phyloP scores from a whole-genome alignment of 92 coral and sea anemone species.

The Palythoa grandis region DNA sequence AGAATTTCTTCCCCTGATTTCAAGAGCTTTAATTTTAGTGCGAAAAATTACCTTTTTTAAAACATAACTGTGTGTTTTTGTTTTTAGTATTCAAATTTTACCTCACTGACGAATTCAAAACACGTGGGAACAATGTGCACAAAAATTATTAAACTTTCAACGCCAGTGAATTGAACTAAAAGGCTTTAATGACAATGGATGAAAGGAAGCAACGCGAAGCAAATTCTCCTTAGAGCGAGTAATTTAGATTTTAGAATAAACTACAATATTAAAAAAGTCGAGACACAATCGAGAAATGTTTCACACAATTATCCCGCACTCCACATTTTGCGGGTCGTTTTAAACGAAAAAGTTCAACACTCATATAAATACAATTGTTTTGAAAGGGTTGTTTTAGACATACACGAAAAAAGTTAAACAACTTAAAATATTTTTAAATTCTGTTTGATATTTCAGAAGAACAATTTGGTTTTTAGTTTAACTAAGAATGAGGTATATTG shows the following conservation, averaged over 20 bases:
- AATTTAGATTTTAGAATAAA: constrained; percentile 7
- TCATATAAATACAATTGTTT: neutral
- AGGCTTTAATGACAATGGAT: neutral
- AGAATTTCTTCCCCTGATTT: neutral
- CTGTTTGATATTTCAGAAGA: neutral
- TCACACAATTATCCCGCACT: neutral
- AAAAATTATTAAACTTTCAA: constrained; percentile 19
- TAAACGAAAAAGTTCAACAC: neutral
- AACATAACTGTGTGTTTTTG: constrained; percentile 12
- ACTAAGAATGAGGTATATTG: neutral
- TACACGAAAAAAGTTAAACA: neutral
- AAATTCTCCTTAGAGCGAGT: constrained; percentile 1
- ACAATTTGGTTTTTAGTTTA: neutral
- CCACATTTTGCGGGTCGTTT: neutral
- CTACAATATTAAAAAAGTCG: neutral
- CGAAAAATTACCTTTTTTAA: neutral
- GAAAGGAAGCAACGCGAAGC: neutral
- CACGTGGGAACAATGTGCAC: constrained; percentile 39
- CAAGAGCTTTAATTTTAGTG: neutral
- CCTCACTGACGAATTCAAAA: constrained; percentile 14
- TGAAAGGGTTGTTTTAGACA: neutral
- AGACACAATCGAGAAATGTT: neutral
- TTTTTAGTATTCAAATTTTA: constrained; percentile 19
- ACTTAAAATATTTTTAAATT: neutral
- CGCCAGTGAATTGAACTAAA: constrained; percentile 11